phyloP scores from a whole-genome alignment of 2,888 invertebrate species.

The Zygothrica quintamaculata region DNA sequence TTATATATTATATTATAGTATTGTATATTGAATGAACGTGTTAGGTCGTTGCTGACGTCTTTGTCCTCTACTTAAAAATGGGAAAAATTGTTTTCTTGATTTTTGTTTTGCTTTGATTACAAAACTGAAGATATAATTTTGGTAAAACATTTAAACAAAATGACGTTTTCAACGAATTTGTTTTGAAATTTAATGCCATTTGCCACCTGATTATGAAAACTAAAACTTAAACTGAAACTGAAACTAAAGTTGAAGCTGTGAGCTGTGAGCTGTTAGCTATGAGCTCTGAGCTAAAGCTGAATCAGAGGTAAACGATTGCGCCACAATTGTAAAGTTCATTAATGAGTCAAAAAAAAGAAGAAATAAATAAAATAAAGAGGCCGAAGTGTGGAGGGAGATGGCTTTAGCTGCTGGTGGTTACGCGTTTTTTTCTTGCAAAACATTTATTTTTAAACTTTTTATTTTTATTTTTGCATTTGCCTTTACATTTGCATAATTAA shows the following conservation, averaged over 20 bases:
- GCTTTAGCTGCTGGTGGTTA: conserved; percentile 42
- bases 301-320: conserved; percentile 41
- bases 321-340: conserved; percentile 61
- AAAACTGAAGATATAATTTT: too few relatives aligned
- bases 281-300: conserved; percentile 11
- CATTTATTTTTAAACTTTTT: conserved; percentile 28
- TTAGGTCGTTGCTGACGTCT: conserved; percentile 9
- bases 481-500: conserved; percentile 62
- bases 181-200: conserved; percentile 51
- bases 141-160: too few relatives aligned
- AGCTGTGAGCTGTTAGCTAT: too few relatives aligned
- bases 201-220: conserved; percentile 57
- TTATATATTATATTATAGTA: too few relatives aligned
- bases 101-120: conserved; percentile 17
- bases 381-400: background rate
- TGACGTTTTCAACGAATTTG: conserved; percentile 35
- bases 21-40: conserved; percentile 38
- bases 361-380: background rate
- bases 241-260: conserved; percentile 4
- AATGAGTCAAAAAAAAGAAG: conserved; percentile 45
- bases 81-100: conserved; percentile 23
- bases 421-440: conserved; percentile 50
- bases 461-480: too few relatives aligned
- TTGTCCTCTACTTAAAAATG: conserved; percentile 19
- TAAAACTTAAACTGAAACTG: conserved; percentile 2